Conservation (phyloP, 2,797 vertebrate genomes). For the Malurus splendens region DNA sequence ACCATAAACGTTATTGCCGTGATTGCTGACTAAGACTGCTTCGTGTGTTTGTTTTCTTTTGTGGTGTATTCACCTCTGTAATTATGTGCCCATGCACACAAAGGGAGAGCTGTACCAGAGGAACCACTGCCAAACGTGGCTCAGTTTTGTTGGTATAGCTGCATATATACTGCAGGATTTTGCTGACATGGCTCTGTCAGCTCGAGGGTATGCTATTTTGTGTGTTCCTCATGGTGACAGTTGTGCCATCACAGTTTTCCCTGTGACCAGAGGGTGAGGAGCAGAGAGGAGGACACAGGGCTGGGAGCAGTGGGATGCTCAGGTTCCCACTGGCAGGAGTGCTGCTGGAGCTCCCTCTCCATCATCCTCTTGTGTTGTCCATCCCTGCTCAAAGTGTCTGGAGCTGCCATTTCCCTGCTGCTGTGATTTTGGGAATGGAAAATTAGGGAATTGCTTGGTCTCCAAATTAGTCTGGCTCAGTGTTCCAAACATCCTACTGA, state of each 20-base stretch:
- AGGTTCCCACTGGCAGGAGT: background rate
- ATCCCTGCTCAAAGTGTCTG: accelerated
- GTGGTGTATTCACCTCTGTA: background rate
- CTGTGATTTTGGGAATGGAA: background rate
- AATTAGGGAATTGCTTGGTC: background rate
- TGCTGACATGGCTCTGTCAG: background rate
- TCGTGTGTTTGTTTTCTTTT: background rate
- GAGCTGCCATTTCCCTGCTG: background rate
- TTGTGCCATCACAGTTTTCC: background rate
- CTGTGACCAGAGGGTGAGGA: background rate
- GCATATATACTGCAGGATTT: background rate
- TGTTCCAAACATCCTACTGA: background rate
- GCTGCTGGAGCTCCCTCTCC: background rate
- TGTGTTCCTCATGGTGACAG: background rate
- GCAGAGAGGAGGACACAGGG: background rate
- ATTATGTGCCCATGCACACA: background rate
- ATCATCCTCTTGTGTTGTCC: accelerated
- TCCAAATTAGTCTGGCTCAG: background rate
- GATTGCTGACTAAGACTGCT: background rate
- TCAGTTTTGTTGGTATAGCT: constrained; percentile 12
- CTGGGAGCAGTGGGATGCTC: background rate
- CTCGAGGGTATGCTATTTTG: background rate
- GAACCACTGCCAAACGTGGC: background rate
- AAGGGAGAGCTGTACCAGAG: background rate
- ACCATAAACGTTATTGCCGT: accelerated